Percentiles rank a stretch among this genome's conserved stretches.
These are phyloP conservation scores for Augochlora pura DNA, from an alignment of 1,140 invertebrate species.

Conservation along the genomic window DNA sequence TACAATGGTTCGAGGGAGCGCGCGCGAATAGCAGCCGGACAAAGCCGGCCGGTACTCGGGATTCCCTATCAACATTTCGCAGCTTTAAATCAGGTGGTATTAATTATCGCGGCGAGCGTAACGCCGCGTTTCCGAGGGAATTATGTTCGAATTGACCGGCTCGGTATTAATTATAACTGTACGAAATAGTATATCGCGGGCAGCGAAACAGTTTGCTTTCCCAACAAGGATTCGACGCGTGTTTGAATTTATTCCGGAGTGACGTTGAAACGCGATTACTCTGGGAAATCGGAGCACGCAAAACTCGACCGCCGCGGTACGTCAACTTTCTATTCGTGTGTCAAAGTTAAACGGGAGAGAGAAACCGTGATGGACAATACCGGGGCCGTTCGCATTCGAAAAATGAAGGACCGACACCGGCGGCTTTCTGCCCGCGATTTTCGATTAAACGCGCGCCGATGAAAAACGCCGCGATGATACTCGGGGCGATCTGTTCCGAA, in stretches of 20 bases:
- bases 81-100: conserved; percentile 60
- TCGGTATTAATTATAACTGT: conserved; percentile 63
- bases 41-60: too few relatives aligned
- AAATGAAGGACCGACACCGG: not conserved
- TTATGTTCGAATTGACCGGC: conserved; percentile 60
- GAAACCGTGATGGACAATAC: conserved; percentile 1
- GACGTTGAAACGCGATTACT: conserved; percentile 8
- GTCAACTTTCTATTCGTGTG: conserved; percentile 11
- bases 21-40: too few relatives aligned
- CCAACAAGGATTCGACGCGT: conserved; percentile 25
- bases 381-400: not conserved
- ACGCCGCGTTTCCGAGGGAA: conserved; percentile 33
- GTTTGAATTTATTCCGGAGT: conserved; percentile 49
- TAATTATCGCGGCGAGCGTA: conserved; percentile 59
- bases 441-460: not conserved
- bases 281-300: conserved; percentile 9
- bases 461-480: too few relatives aligned
- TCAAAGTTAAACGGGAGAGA: conserved; percentile 17
- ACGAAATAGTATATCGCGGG: conserved; percentile 45
- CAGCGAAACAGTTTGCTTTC: conserved; percentile 38
- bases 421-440: too few relatives aligned
- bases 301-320: conserved; percentile 19
- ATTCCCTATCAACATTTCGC: conserved; percentile 36
- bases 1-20: too few relatives aligned
- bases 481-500: too few relatives aligned